Percentiles rank a stretch among this genome's conserved stretches.
Evolutionary conservation across 2,797 vertebrate species (phyloP).

Genomic region (Miichthys miiuy): DNA sequence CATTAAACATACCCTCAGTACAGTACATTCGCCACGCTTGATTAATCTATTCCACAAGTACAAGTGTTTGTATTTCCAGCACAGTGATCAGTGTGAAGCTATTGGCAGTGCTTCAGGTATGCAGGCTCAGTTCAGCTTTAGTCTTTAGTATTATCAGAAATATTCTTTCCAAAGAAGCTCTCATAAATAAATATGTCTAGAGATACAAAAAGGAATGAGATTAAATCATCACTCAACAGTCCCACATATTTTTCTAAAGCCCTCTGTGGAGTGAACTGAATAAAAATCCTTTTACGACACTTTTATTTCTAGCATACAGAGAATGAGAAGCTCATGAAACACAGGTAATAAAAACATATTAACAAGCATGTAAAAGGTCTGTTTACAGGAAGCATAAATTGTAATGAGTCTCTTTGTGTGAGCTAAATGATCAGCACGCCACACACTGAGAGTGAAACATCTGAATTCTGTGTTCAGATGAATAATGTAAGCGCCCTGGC

Average conservation of each 20-base stretch:
- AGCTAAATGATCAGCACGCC: background rate
- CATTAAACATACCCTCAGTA: background rate
- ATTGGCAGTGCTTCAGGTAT: conserved; percentile 22
- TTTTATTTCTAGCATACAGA: conserved; percentile 11
- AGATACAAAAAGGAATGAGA: conserved; percentile 43
- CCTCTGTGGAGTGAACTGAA: conserved; percentile 29
- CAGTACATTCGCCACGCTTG: background rate
- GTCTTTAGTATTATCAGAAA: conserved; percentile 31
- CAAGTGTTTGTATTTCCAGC: background rate
- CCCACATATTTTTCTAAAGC: conserved; percentile 14
- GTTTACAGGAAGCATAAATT: conserved; percentile 20
- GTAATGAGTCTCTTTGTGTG: conserved; percentile 16
- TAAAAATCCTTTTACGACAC: background rate
- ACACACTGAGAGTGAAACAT: background rate
- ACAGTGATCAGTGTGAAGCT: conserved; percentile 20
- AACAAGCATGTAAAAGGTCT: conserved; percentile 8
- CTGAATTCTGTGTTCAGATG: background rate
- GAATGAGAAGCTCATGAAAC: background rate
- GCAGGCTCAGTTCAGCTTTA: background rate
- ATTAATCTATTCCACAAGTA: conserved; percentile 18
- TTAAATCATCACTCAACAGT: conserved; percentile 50
- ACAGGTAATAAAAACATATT: conserved; percentile 11
- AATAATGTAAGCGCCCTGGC: background rate
- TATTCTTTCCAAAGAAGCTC: conserved; percentile 22
- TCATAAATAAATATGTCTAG: conserved; percentile 56